phyloP scores from a whole-genome alignment of 2,113 vertebrate species.

The Anguilla rostrata region DNA sequence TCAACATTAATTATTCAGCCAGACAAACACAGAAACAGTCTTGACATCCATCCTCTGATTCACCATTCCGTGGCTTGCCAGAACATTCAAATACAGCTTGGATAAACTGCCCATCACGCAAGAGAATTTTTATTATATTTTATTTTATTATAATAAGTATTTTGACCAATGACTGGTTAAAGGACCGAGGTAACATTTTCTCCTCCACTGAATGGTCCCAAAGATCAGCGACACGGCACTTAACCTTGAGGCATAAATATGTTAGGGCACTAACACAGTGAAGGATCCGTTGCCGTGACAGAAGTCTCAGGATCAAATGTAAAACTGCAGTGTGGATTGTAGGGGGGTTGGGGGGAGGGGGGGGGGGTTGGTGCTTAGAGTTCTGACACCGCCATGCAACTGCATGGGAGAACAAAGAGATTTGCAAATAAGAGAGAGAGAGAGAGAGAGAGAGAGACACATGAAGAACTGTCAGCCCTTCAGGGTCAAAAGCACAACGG shows the following conservation, averaged over 20 bases:
- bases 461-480: neutral
- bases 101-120: neutral
- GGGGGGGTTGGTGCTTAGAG: neutral
- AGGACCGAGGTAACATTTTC: neutral
- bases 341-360: neutral
- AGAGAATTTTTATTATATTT: neutral
- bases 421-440: constrained; percentile 6
- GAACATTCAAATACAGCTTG: neutral
- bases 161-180: neutral
- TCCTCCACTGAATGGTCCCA: constrained; percentile 12
- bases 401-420: neutral
- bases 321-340: neutral
- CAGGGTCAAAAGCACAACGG: neutral
- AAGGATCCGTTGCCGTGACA: neutral
- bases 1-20: neutral
- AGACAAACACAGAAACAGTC: neutral
- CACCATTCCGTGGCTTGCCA: neutral
- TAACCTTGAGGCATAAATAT: constrained; percentile 20
- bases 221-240: constrained; percentile 2
- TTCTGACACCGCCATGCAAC: neutral
- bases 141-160: too few relatives aligned
- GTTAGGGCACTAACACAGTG: neutral
- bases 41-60: neutral
- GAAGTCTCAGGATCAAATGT: constrained; percentile 22
- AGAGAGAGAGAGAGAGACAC: neutral